Evolutionary conservation across 2,797 vertebrate species (phyloP).

Genomic region (Limosa lapponica): DNA sequence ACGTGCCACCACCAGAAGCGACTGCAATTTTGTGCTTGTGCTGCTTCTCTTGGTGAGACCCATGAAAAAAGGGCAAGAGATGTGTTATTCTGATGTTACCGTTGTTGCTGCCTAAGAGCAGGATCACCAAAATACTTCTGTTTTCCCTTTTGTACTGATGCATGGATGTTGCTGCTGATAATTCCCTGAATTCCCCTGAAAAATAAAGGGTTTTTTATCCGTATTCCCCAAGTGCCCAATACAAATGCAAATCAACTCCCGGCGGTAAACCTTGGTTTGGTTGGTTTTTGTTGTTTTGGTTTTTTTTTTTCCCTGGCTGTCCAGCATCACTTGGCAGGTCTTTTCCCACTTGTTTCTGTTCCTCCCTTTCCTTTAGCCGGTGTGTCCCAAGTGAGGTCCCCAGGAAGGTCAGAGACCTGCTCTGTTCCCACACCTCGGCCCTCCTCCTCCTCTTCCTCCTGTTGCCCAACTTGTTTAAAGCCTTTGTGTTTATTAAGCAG

Average conservation of each 20-base stretch:
- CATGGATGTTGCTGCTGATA: slow-evolving; percentile 69
- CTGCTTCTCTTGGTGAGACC: neutral
- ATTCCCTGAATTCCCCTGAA: slow-evolving; percentile 45
- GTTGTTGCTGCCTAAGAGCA: neutral
- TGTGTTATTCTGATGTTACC: neutral
- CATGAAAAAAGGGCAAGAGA: neutral
- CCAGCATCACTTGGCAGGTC: slow-evolving; percentile 3
- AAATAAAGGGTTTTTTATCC: slow-evolving; percentile 69
- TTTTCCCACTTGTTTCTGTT: slow-evolving; percentile 5
- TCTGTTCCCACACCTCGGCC: neutral
- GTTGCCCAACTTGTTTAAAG: neutral
- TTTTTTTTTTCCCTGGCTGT: slow-evolving; percentile 18
- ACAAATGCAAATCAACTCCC: slow-evolving; percentile 70
- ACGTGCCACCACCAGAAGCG: neutral
- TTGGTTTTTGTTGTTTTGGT: neutral
- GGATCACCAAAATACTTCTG: neutral
- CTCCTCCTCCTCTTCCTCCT: neutral
- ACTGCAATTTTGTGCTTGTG: neutral
- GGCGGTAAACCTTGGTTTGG: neutral
- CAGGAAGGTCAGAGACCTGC: neutral
- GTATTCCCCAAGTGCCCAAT: slow-evolving; percentile 53
- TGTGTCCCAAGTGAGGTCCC: neutral
- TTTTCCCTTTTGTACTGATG: slow-evolving; percentile 46
- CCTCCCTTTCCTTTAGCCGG: neutral
- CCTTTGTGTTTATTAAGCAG: slow-evolving; percentile 24